Base-by-base conservation (phyloP, 1,140 invertebrate species). In the Steinernema khuongi region DNA sequence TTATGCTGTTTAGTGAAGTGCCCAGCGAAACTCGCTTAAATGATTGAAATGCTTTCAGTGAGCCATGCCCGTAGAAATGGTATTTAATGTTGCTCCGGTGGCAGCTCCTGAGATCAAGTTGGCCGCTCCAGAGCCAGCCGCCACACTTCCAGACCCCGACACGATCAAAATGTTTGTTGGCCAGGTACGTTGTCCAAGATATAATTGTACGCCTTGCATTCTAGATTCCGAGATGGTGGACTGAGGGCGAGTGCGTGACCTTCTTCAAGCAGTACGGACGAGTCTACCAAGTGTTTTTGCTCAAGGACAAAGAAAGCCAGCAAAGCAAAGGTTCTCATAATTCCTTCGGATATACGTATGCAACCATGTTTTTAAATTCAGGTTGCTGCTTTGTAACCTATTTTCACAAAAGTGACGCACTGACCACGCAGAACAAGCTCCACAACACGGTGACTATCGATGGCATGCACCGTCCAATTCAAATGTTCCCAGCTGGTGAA, bases 381-480 rank as follows among this genome's bases (percentile, higher is more conserved):
- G 96, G 96, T 85, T 99, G 96, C 89, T 99, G 96, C 89, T 99
- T 99, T 89, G 95, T 99, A 82, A 99, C 96, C 80, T 99, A 94
- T 89, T 97, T 91, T 88, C 96, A 93, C 80, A 90, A 96, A 84
- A 95, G 96, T 89, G 91, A 94, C 81, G 96, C 96, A 76, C 89
- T 99, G 82, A 93, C 93, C 87, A 96, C 96, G 79, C 96, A 99
- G 89, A 95, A 97, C 89, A 94, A 93, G 83, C 90, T 98, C 83
- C 96, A 99, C 89, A 98, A 98, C 89, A 92, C 98, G 84, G 95
- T 95, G 90, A 96, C 93, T 79, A 90, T 99, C 87, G 91, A 90
- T 81, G 94, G 94, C 90, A 95, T 97, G 90, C 94, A 94, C 92
- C 85, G 74, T 72, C 78, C 96, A 19, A 95, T 99, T 80, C 96